phyloP scores from a whole-genome alignment of 1,140 invertebrate genomes.

The Conus betulinus region DNA sequence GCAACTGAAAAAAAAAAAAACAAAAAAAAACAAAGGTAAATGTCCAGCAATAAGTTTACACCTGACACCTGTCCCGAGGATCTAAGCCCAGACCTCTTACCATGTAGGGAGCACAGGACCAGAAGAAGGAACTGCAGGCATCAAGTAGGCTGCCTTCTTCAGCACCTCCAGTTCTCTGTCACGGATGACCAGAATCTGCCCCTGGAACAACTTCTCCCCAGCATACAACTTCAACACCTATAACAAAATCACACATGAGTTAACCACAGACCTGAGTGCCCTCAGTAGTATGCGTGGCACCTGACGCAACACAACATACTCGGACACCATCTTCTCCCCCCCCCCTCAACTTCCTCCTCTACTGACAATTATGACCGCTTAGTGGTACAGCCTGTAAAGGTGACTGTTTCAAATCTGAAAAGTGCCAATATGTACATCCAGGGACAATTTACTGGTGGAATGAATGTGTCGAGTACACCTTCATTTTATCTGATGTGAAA shows the following conservation, averaged over 20 bases:
- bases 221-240: slow-evolving; percentile 75
- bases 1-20: too few species aligned
- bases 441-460: too few species aligned
- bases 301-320: not conserved
- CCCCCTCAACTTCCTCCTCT: not conserved
- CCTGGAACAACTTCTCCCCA: slow-evolving; percentile 76
- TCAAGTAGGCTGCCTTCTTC: slow-evolving; percentile 76
- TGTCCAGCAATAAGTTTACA: too few species aligned
- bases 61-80: too few species aligned
- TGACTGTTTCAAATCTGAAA: not conserved
- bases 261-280: too few species aligned
- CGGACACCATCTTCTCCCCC: not conserved
- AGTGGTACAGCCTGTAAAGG: not conserved
- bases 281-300: not conserved
- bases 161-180: slow-evolving; percentile 76
- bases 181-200: slow-evolving; percentile 72
- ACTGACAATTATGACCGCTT: too few species aligned
- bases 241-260: not conserved
- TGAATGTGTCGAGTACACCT: too few species aligned
- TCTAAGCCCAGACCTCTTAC: slow-evolving; percentile 54
- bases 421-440: not conserved
- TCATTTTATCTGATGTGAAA: too few species aligned
- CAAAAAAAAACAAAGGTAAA: too few species aligned
- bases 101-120: slow-evolving; percentile 96
- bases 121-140: slow-evolving; percentile 90